phyloP scores from a whole-genome alignment of 1,140 invertebrate genomes.

The Holcopasites calliopsidis region DNA sequence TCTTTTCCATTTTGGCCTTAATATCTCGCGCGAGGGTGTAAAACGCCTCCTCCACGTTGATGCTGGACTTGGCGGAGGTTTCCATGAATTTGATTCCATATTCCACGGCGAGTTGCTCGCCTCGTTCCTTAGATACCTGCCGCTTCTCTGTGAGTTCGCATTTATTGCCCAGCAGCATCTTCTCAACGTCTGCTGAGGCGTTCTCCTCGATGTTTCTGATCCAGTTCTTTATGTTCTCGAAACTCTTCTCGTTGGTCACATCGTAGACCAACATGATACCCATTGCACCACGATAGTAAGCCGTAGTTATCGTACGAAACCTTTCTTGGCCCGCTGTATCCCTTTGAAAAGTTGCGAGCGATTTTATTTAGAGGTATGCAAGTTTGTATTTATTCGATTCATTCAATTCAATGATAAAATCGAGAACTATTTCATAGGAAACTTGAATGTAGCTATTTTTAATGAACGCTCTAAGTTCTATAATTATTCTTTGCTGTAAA shows the following conservation, averaged over 20 bases:
- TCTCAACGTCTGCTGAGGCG: conserved; percentile 95
- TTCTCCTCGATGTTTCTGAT: conserved; percentile 99
- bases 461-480: too few relatives aligned
- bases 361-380: background rate
- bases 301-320: conserved; percentile 98
- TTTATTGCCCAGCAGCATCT: conserved; percentile 97
- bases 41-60: conserved; percentile 95
- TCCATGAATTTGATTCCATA: conserved; percentile 97
- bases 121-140: conserved; percentile 88
- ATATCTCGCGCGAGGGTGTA: conserved; percentile 96
- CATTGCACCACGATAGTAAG: conserved; percentile 99
- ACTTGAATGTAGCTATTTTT: too few relatives aligned
- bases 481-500: too few relatives aligned
- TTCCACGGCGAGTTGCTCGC: conserved; percentile 89
- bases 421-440: background rate
- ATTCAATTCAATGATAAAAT: background rate
- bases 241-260: conserved; percentile 98
- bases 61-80: conserved; percentile 94
- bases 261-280: conserved; percentile 99
- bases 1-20: conserved; percentile 97
- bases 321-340: conserved; percentile 98
- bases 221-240: conserved; percentile 99
- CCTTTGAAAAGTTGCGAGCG: conserved; percentile 79
- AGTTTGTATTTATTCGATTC: too few relatives aligned
- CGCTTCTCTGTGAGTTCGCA: conserved; percentile 95